A percentile compares a stretch with the other conserved stretches of the same genome.
Conservation (phyloP, 2,113 vertebrate species). For the Nothocercus julius region DNA sequence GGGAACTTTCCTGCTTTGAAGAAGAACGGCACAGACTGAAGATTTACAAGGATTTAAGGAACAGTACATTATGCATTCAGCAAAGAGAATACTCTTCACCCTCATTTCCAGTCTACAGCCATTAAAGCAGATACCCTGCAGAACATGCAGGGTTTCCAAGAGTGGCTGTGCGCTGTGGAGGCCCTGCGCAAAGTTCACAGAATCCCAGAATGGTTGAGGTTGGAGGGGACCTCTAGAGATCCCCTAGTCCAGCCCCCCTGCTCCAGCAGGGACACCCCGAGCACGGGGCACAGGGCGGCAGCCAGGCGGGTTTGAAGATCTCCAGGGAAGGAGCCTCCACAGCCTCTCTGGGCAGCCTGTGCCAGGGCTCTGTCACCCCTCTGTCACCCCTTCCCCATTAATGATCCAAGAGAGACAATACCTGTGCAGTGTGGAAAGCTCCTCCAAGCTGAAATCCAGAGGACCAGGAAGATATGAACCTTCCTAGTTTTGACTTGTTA, state of each 20-base stretch:
- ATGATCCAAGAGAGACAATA: slow-evolving; percentile 7
- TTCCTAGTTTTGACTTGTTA: background rate
- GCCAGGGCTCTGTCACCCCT: too few relatives aligned
- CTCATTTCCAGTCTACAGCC: background rate
- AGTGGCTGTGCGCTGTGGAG: background rate
- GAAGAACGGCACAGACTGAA: background rate
- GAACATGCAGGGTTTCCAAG: background rate
- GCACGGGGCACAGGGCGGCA: too few relatives aligned
- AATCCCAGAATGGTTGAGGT: too few relatives aligned
- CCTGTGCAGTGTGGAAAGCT: background rate
- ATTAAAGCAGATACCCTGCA: background rate
- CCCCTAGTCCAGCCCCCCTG: too few relatives aligned
- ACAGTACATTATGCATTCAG: background rate
- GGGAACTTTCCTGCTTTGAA: background rate
- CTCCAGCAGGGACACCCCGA: too few relatives aligned
- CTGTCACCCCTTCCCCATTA: background rate
- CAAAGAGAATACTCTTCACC: background rate
- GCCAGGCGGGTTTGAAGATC: too few relatives aligned
- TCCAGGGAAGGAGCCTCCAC: too few relatives aligned
- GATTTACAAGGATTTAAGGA: background rate
- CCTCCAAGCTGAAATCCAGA: background rate
- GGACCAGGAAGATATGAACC: background rate
- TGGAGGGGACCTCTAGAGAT: too few relatives aligned
- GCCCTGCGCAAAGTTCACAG: background rate
- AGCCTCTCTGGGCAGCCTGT: too few relatives aligned